A percentile compares a stretch with the other conserved stretches of the same genome.
Evolutionary conservation across 2,797 vertebrate genomes (phyloP).

Genomic region (Australoheros facetus): DNA sequence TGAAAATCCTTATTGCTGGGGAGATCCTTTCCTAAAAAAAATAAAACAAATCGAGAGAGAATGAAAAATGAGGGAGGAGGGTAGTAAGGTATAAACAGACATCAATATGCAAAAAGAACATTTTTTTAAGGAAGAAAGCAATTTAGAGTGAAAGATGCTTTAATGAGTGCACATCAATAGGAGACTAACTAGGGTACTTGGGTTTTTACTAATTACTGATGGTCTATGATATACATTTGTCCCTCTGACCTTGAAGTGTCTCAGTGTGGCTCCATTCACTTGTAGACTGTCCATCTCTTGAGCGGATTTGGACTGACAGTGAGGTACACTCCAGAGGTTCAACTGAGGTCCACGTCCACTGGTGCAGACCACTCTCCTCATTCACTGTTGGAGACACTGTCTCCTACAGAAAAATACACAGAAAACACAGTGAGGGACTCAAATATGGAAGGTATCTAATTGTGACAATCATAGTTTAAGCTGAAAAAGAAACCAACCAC

Average conservation of each 20-base stretch:
- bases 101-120: neutral
- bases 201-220: neutral
- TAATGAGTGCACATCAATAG: neutral
- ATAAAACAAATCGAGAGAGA: neutral
- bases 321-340: conserved; percentile 82
- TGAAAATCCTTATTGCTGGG: conserved; percentile 8
- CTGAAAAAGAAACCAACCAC: conserved; percentile 5
- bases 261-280: conserved; percentile 76
- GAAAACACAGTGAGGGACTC: neutral
- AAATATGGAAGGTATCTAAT: neutral
- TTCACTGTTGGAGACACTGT: conserved; percentile 42
- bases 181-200: neutral
- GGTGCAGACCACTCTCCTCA: conserved; percentile 43
- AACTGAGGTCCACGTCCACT: conserved; percentile 77
- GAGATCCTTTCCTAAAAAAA: conserved; percentile 69
- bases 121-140: neutral
- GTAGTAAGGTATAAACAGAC: neutral
- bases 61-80: neutral
- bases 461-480: neutral
- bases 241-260: conserved; percentile 70
- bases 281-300: conserved; percentile 59
- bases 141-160: neutral
- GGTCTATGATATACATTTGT: neutral
- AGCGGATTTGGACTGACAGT: conserved; percentile 73
- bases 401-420: conserved; percentile 59